Conservation (phyloP, 1,140 invertebrate genomes). For the Octopus sinensis region DNA sequence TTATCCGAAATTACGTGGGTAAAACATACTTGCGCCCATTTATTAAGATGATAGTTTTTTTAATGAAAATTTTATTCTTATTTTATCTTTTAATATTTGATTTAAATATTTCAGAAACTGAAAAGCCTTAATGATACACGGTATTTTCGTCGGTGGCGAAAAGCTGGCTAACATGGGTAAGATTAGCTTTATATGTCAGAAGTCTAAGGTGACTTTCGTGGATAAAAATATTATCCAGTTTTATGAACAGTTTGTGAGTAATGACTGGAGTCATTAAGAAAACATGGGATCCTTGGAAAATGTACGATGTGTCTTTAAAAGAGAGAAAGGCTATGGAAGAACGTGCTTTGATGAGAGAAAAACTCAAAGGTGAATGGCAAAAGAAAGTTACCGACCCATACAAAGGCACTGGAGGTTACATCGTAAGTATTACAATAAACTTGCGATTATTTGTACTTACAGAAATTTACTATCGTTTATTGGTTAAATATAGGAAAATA, state of each 20-base stretch:
- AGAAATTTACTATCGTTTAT: too few relatives aligned
- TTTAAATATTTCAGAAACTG: slow-evolving; percentile 9
- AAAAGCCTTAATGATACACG: not conserved
- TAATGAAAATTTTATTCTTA: not conserved
- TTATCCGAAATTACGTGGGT: too few relatives aligned
- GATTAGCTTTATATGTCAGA: not conserved
- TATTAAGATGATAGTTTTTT: too few relatives aligned
- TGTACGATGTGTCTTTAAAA: slow-evolving; percentile 48
- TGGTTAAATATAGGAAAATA: too few relatives aligned
- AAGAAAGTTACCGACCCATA: slow-evolving; percentile 69
- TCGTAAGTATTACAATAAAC: too few relatives aligned
- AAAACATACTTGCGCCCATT: too few relatives aligned
- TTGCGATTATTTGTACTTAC: too few relatives aligned
- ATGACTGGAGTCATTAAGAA: not conserved
- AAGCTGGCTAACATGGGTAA: not conserved
- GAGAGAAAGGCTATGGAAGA: slow-evolving; percentile 60
- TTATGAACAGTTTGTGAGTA: not conserved
- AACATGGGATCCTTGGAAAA: slow-evolving; percentile 43
- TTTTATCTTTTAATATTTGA: not conserved
- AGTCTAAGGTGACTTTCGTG: not conserved
- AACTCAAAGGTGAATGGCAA: slow-evolving; percentile 67
- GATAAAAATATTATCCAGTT: slow-evolving; percentile 21
- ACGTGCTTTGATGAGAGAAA: slow-evolving; percentile 61
- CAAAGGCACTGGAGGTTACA: slow-evolving; percentile 61
- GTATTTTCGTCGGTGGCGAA: not conserved